phyloP scores from a whole-genome alignment of 2,113 vertebrate genomes.

The Engraulis encrasicolus region DNA sequence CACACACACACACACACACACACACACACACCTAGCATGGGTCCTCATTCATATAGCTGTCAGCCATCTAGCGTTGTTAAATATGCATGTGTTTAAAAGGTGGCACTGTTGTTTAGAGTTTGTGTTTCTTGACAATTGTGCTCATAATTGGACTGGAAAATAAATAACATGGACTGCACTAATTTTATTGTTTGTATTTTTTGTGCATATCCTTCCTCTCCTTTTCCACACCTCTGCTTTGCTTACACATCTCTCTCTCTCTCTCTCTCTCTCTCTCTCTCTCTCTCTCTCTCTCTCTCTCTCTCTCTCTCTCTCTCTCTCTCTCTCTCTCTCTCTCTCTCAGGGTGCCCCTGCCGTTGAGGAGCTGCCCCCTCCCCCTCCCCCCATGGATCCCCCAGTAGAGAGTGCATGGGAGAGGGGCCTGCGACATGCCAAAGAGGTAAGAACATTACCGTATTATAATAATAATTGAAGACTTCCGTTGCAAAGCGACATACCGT shows the following conservation, averaged over 20 bases:
- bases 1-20: too few species aligned
- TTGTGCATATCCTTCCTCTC: neutral
- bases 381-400: slow-evolving; percentile 90
- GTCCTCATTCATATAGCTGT: neutral
- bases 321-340: neutral
- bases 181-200: too few species aligned
- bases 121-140: too few species aligned
- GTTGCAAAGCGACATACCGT: too few species aligned
- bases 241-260: slow-evolving; percentile 1
- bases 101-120: too few species aligned
- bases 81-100: too few species aligned
- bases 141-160: too few species aligned
- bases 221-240: neutral
- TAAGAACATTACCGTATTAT: slow-evolving; percentile 57
- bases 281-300: neutral
- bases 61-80: too few species aligned
- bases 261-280: slow-evolving; percentile 16
- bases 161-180: too few species aligned
- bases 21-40: neutral
- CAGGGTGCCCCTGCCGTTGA: slow-evolving; percentile 89
- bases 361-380: slow-evolving; percentile 92
- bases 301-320: neutral
- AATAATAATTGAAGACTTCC: too few species aligned
- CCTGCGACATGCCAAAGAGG: slow-evolving; percentile 96
- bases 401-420: slow-evolving; percentile 98